Evolutionary conservation across 1,140 invertebrate species (phyloP).

Genomic region (Camponotus floridanus): DNA sequence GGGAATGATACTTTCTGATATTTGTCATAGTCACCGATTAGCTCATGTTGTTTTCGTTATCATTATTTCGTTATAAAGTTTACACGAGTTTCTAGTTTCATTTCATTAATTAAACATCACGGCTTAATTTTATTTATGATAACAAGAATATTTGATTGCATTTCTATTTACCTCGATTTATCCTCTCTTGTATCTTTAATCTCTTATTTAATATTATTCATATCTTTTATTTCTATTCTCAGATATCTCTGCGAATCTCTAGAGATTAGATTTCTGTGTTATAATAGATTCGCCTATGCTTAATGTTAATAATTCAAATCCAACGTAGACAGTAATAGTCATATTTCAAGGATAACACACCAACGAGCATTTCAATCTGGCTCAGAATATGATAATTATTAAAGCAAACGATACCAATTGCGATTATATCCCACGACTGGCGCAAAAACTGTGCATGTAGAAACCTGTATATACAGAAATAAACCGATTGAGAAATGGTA

Average conservation of each 20-base stretch:
- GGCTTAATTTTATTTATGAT: neutral
- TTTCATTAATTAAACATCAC: neutral
- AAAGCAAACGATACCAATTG: constrained; percentile 30
- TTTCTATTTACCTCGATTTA: neutral
- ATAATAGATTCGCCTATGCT: constrained; percentile 5
- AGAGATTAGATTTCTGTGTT: neutral
- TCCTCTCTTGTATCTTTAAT: constrained; percentile 9
- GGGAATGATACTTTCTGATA: constrained; percentile 50
- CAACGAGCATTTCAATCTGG: constrained; percentile 35
- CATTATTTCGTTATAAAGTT: constrained; percentile 54
- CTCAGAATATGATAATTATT: constrained; percentile 19
- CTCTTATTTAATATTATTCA: constrained; percentile 7
- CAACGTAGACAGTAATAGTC: constrained; percentile 12
- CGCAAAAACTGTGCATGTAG: neutral
- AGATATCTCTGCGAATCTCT: neutral
- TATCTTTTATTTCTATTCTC: constrained; percentile 6
- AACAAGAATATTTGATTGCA: neutral
- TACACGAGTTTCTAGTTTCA: constrained; percentile 12
- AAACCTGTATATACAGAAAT: constrained; percentile 20
- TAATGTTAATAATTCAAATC: constrained; percentile 51
- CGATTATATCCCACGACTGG: constrained; percentile 25
- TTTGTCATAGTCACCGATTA: constrained; percentile 62
- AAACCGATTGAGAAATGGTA: constrained; percentile 1
- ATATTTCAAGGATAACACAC: constrained; percentile 38
- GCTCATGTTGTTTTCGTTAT: constrained; percentile 12